Base-by-base conservation (phyloP, 2,113 vertebrate genomes). In the Acanthisitta chloris region DNA sequence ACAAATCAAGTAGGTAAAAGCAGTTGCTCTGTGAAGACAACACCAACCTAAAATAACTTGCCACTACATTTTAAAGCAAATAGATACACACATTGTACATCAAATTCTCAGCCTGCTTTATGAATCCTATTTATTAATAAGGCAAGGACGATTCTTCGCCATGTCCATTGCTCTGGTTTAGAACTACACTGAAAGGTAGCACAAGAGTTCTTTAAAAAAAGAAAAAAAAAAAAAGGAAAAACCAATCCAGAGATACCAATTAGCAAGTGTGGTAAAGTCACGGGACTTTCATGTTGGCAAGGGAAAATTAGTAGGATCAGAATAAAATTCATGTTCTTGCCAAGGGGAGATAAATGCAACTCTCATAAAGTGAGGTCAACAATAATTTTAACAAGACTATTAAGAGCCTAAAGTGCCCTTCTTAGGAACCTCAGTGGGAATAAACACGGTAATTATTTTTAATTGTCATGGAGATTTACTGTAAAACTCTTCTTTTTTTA, bases 71-170 rank as follows among this genome's bases (percentile, higher is more conserved):
- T 81, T 40, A 21, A 16, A 83, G 29, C 17, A 83, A 88, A 76
- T 0, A 73, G 29, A 10, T 26, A 29, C 2, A 0, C 12, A n/a
- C 6, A 26, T 65, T 0, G 1, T 10, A 42, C 21, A 65, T 21
- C 19, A 46, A 43, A 69, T 45, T 52, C 24, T 18, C 12, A 45
- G 14, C 8, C 4, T 38, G 9, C 31, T 61, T 46, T 17, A 67
- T 45, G 59, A 84, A 61, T 33, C 7, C 24, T n/a, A 6, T 7
- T 36, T 6, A 51, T 49, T 12, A 57, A 8, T 17, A 72, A 79
- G 24, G 23, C 4, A 3, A 95, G 3, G 12, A 66, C 38, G 42
- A n/a, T 17, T 78, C 10, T 82, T 40, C 73, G 17, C 19, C 29
- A 28, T 2, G 3, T 24, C 8, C 19, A 49, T 24, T 12, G 3